phyloP scores from a whole-genome alignment of 2,888 invertebrate species.

The Lissonota sp. region DNA sequence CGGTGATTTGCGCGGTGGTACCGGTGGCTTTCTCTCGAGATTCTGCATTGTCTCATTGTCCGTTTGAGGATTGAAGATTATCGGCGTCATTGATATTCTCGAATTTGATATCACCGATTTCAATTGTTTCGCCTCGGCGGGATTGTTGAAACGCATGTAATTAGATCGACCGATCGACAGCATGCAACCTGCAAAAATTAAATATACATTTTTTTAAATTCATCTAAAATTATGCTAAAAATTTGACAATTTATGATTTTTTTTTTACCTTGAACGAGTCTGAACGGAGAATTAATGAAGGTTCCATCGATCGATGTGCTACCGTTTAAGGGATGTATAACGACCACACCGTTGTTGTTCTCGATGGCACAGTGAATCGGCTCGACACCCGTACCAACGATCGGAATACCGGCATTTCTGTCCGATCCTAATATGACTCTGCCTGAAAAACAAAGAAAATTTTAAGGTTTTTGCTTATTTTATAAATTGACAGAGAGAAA shows the following conservation, averaged over 20 bases:
- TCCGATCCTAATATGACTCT: constrained; percentile 92
- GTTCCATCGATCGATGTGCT: constrained; percentile 91
- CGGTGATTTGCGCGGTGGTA: constrained; percentile 87
- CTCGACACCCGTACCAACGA: constrained; percentile 94
- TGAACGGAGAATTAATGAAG: constrained; percentile 89
- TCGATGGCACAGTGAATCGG: constrained; percentile 94
- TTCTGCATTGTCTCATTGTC: constrained; percentile 69
- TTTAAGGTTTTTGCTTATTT: neutral
- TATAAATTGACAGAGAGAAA: neutral
- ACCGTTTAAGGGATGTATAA: constrained; percentile 91
- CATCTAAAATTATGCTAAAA: neutral
- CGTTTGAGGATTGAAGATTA: constrained; percentile 85
- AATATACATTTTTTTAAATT: constrained; percentile 24
- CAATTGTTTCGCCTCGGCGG: constrained; percentile 94
- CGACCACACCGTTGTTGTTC: constrained; percentile 93
- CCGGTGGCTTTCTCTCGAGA: constrained; percentile 87
- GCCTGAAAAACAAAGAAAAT: constrained; percentile 85
- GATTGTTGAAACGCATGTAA: constrained; percentile 96
- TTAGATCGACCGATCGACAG: constrained; percentile 95
- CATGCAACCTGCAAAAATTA: constrained; percentile 90
- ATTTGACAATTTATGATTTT: neutral
- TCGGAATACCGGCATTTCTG: constrained; percentile 92
- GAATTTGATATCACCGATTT: constrained; percentile 92
- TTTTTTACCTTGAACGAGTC: constrained; percentile 91
- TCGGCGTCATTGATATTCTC: constrained; percentile 91